Evolutionary conservation across 2,113 vertebrate species (phyloP).

Genomic region (Camelus bactrianus): DNA sequence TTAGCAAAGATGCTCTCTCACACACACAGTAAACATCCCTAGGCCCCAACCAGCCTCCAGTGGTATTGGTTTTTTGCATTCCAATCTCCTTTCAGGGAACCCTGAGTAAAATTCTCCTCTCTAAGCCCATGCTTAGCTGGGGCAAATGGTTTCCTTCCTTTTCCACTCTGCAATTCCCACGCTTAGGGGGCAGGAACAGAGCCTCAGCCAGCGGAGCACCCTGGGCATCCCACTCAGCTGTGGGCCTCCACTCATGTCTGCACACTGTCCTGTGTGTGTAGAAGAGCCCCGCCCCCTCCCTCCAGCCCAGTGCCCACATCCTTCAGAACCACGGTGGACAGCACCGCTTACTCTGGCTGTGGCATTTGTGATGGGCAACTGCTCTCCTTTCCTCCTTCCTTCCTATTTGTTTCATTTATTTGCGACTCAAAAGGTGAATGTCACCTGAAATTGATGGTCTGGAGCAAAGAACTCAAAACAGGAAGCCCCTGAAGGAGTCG

Average conservation of each 20-base stretch:
- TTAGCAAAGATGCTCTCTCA: neutral
- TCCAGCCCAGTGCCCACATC: rapidly evolving
- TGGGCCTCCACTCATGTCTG: neutral
- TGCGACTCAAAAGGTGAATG: neutral
- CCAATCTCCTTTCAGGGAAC: neutral
- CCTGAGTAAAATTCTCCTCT: neutral
- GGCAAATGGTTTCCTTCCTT: neutral
- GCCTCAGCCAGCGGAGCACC: rapidly evolving
- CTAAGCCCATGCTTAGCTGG: neutral
- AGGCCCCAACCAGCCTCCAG: too few relatives aligned
- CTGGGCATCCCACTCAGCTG: neutral
- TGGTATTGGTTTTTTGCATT: neutral
- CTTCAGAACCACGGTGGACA: neutral
- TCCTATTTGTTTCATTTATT: neutral
- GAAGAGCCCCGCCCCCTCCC: rapidly evolving
- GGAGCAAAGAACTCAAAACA: neutral
- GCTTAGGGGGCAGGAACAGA: neutral
- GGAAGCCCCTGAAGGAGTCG: rapidly evolving
- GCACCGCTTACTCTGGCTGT: neutral
- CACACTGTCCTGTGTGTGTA: rapidly evolving
- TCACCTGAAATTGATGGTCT: neutral
- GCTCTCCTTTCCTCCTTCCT: neutral
- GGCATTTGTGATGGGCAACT: rapidly evolving
- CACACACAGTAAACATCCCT: rapidly evolving
- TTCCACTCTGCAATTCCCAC: neutral